Evolutionary conservation across 2,113 vertebrate genomes (phyloP), one percentile per base, ranked within the genome.

Genomic region (Callorhinus ursinus): DNA sequence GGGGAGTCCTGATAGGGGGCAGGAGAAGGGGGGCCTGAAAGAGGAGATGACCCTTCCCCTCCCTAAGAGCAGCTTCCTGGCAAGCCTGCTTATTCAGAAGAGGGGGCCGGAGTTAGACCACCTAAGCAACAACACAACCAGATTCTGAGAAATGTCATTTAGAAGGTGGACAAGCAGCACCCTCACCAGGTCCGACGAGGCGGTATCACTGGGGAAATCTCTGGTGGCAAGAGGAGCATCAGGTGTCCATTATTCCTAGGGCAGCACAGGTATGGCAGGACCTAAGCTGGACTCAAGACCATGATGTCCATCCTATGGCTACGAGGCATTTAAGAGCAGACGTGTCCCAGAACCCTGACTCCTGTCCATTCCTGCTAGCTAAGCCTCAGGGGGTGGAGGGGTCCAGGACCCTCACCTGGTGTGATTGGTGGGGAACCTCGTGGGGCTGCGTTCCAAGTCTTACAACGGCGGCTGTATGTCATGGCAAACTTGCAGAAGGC

Each of bases 51-150:
- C 63, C 4, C 16, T 26, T 22, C 11, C 14, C n/a, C 16, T 55
- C 11, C 26, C 15, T 65, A 9, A 21, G 19, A 33, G 26, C 21
- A 51, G 24, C 21, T 49, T 49, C 21, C 46, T 31, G 19, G 15
- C 8, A 28, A 80, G 21, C 2, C 16, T 36, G 55, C 22, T 65
- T 16, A 3, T 26, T 33, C 49, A 31, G 53, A 72, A 65, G 42
- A 88, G 49, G 57, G n/a, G 74, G 28, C 18, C 7, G 7, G 24
- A 26, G 46, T 59, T 67, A 21, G 67, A 51, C 12, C 33, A 31
- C 55, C 46, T 0, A 9, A n/a, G 28, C 1, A 22, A 36, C 10
- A 72, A 7, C 3, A 28, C 2, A 3, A 0, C 2, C 49, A 36
- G 7, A 1, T 24, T 55, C 42, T 15, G 39, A 72, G 83, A 49